Conservation (phyloP, 2,113 vertebrate genomes). For the Acrocephalus kingi region DNA sequence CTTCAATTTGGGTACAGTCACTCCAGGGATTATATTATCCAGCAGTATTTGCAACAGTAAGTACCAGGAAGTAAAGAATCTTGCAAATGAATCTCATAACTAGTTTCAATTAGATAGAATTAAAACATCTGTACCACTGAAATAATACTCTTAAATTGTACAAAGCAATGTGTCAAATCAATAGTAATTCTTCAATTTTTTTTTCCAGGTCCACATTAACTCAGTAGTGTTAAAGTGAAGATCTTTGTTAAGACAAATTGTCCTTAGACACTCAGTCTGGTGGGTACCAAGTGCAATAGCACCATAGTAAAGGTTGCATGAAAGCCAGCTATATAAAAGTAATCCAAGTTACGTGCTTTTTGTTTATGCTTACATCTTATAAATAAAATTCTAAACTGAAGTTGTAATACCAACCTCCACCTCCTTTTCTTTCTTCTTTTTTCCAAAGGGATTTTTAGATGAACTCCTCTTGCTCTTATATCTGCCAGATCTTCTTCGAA, state of each 20-base stretch:
- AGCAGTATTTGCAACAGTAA: not conserved
- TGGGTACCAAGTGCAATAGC: not conserved
- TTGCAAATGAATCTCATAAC: not conserved
- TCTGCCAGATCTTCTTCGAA: slow-evolving; percentile 38
- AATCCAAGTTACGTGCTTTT: not conserved
- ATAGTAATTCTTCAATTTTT: not conserved
- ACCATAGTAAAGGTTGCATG: not conserved
- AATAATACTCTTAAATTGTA: not conserved
- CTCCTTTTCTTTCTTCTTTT: slow-evolving; percentile 29
- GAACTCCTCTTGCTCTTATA: not conserved
- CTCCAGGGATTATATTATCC: not conserved
- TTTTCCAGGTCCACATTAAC: not conserved
- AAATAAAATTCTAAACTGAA: not conserved
- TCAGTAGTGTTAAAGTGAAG: not conserved
- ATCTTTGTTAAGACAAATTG: not conserved
- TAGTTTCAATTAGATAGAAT: not conserved
- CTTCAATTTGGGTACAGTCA: not conserved
- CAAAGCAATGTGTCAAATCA: not conserved
- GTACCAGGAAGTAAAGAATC: not conserved
- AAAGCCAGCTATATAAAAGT: not conserved
- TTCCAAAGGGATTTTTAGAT: slow-evolving; percentile 34
- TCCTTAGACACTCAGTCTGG: not conserved
- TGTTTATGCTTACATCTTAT: not conserved
- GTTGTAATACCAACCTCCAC: slow-evolving; percentile 38
- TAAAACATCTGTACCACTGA: not conserved